Conservation (phyloP, 2,797 vertebrate species). For the Loriculus beryllinus region DNA sequence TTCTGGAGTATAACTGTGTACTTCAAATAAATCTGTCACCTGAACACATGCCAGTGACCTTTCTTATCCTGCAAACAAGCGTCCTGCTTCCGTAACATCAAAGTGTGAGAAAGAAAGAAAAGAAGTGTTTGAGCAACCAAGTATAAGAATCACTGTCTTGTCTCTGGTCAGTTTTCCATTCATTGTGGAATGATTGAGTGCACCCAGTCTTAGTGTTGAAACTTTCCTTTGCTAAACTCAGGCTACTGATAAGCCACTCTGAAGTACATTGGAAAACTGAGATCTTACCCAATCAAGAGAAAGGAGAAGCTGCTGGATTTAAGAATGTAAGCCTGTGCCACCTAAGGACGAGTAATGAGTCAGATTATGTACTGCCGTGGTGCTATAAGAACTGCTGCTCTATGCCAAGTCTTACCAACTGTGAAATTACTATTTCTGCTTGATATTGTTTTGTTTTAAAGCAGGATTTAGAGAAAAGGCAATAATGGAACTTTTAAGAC, state of each 20-base stretch:
- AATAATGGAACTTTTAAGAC: constrained; percentile 46
- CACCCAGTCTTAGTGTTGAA: background rate
- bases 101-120: background rate
- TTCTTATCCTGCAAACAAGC: background rate
- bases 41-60: background rate
- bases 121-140: background rate
- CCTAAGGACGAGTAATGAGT: background rate
- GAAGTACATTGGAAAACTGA: constrained; percentile 7
- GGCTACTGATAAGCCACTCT: background rate
- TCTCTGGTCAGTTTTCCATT: background rate
- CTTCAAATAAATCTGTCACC: background rate
- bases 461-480: constrained; percentile 29
- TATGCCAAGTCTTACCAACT: constrained; percentile 52
- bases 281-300: background rate
- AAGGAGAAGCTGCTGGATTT: constrained; percentile 8
- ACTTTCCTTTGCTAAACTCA: background rate
- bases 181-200: background rate
- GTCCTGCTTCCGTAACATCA: background rate
- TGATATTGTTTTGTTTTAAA: constrained; percentile 35
- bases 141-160: background rate
- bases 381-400: background rate
- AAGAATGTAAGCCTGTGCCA: background rate
- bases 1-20: background rate
- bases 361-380: background rate
- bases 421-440: constrained; percentile 68